Base-by-base conservation (phyloP, 2,888 invertebrate species). In the Heliothis peltigera region DNA sequence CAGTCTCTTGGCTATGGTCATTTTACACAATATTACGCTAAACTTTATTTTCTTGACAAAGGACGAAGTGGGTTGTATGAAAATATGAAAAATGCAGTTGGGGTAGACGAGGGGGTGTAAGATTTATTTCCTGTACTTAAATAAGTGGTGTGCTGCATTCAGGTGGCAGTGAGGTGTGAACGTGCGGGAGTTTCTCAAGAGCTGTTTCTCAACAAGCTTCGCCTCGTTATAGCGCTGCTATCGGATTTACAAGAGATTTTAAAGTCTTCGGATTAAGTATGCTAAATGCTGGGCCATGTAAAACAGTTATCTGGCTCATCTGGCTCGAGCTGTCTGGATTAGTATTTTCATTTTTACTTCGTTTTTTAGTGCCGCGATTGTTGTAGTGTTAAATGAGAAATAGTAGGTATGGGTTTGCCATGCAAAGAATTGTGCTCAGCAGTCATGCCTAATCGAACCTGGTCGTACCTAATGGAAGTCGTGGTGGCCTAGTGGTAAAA, bases 101-200 rank as follows among this genome's bases (percentile, higher is more conserved):
- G 72, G 59, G 69, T 64, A 62, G 64, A 61, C 51, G 56, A 56
- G 54, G 57, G 44, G 55, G 39, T 52, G 17, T 52, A 55, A 64
- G 62, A 70, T 74, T 81, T 78, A 84, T 83, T 84, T 84, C 80
- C 81, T 74, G 73, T 73, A 61, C 58, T 70, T 77, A 76, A 80
- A 81, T 72, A 79, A 80, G 71, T 61, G 71, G 70, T 58, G 64
- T 64, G 60, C 51, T 71, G 75, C 71, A 72, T 81, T 77, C 66
- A 76, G 58, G 56, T 56, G 46, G 64, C 68, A 60, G 64, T 54
- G 79, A 76, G 57, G 80, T 75, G 78, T 75, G 73, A 72, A 81
- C 72, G 56, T 52, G 72, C 72, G 69, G 56, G 56, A 48, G 56
- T 56, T 74, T 65, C 67, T 75, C 60, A 39, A 80, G 76, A 68